phyloP scores from a whole-genome alignment of 2,113 vertebrate genomes.

The Pedetes capensis region DNA sequence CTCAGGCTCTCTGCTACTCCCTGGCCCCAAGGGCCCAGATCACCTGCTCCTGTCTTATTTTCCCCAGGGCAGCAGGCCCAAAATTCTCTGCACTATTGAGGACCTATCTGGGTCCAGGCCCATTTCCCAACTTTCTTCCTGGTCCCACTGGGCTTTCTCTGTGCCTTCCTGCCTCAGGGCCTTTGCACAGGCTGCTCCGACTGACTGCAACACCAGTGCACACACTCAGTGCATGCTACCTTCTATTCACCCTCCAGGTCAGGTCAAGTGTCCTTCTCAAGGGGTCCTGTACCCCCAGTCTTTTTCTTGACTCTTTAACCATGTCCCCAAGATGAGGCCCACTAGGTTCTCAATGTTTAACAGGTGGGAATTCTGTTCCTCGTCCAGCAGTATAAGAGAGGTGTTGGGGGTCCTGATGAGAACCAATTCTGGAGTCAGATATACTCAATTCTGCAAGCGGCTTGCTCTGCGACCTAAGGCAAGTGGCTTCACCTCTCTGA shows the following conservation, averaged over 20 bases:
- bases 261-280: background rate
- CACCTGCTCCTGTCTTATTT: background rate
- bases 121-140: background rate
- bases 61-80: background rate
- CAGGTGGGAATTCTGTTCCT: background rate
- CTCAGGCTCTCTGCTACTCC: background rate
- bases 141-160: background rate
- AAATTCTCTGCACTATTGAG: background rate
- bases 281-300: background rate
- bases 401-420: background rate
- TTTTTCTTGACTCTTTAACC: background rate
- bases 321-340: background rate
- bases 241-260: background rate
- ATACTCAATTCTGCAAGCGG: background rate
- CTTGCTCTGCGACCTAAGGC: background rate
- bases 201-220: background rate
- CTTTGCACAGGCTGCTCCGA: background rate
- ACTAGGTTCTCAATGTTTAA: background rate
- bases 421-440: background rate
- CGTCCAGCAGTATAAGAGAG: background rate
- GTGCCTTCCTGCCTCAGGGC: background rate
- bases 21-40: background rate
- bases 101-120: fast-evolving
- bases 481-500: background rate
- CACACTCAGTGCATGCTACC: too few species aligned